These are phyloP conservation scores for Scomber scombrus DNA, from an alignment of 2,113 vertebrate genomes.

Conservation along the genomic window DNA sequence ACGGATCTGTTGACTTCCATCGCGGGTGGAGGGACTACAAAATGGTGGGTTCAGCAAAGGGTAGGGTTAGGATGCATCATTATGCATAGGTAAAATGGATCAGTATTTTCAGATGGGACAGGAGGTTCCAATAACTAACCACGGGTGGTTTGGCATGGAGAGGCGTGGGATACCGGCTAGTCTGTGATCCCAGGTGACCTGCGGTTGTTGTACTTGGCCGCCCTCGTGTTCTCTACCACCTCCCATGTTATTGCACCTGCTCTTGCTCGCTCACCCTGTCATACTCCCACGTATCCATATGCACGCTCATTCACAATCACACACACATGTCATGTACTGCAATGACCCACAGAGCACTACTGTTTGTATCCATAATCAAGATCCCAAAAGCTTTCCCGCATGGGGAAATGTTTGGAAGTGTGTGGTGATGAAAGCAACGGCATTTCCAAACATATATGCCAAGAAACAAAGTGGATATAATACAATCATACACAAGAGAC, in stretches of 20 bases:
- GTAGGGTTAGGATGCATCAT: neutral
- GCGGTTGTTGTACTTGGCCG: conserved; percentile 72
- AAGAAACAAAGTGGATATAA: conserved; percentile 35
- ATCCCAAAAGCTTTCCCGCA: conserved; percentile 18
- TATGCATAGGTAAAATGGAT: conserved; percentile 14
- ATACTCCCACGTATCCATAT: conserved; percentile 40
- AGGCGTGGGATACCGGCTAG: conserved; percentile 66
- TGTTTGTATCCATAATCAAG: conserved; percentile 43
- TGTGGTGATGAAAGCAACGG: neutral
- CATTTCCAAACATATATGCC: conserved; percentile 3
- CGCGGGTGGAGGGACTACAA: conserved; percentile 88
- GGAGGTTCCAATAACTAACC: conserved; percentile 67
- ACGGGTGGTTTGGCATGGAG: conserved; percentile 40
- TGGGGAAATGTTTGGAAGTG: conserved; percentile 5
- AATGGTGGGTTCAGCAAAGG: conserved; percentile 72
- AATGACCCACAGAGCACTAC: conserved; percentile 18
- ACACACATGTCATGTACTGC: conserved; percentile 2
- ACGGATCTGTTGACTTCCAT: conserved; percentile 86
- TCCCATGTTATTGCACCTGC: conserved; percentile 81
- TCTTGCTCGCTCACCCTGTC: conserved; percentile 52
- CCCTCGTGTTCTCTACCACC: conserved; percentile 52
- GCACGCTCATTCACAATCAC: conserved; percentile 5
- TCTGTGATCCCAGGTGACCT: conserved; percentile 72
- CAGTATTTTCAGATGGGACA: conserved; percentile 37
- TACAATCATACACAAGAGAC: conserved; percentile 11